phyloP scores from a whole-genome alignment of 2,113 vertebrate genomes.

The Sapayoa aenigma region DNA sequence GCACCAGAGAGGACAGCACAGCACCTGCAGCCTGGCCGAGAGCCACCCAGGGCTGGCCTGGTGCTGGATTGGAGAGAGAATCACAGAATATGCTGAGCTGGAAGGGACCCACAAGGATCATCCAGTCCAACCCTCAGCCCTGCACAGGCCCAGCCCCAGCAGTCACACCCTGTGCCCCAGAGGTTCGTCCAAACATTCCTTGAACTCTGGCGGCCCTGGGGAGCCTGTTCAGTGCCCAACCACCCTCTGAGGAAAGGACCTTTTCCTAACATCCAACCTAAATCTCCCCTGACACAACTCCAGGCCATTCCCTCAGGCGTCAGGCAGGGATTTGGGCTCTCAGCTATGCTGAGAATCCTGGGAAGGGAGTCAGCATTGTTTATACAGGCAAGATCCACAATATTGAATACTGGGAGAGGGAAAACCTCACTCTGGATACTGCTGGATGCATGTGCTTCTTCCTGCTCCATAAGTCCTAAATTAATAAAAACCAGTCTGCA shows the following conservation, averaged over 20 bases:
- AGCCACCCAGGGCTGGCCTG: background rate
- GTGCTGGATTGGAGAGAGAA: background rate
- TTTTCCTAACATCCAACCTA: background rate
- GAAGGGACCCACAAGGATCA: background rate
- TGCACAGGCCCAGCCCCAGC: background rate
- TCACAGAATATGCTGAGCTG: background rate
- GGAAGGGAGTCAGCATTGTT: background rate
- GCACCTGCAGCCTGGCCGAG: background rate
- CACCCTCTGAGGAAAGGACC: background rate
- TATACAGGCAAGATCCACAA: background rate
- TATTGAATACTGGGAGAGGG: rapidly evolving
- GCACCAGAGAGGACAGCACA: background rate
- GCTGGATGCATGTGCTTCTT: background rate
- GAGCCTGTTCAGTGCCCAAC: background rate
- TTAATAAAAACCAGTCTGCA: background rate
- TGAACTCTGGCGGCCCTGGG: background rate
- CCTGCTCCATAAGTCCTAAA: background rate
- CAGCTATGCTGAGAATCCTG: background rate
- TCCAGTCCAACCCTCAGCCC: background rate
- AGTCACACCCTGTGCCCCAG: background rate
- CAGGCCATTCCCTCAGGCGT: background rate
- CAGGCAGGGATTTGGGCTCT: background rate
- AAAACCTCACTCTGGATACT: background rate
- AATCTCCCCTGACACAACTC: background rate
- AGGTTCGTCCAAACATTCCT: background rate